Percentiles rank a stretch among this genome's conserved stretches.
These are phyloP conservation scores for Gobio occitaniae DNA, from an alignment of 2,797 vertebrate genomes.

Conservation along the genomic window DNA sequence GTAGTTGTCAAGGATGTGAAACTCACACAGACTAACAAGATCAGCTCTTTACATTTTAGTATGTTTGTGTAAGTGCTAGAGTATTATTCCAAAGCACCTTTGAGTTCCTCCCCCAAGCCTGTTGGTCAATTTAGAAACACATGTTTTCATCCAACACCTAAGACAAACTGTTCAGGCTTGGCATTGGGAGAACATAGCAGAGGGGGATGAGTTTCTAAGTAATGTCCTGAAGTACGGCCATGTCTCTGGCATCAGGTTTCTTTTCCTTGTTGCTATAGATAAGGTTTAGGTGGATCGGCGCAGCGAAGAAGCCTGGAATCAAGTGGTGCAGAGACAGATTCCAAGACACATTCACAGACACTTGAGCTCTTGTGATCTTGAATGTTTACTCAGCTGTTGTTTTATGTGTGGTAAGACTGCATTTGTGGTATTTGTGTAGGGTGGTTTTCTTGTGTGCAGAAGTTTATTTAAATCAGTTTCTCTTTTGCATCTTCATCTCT, in stretches of 20 bases:
- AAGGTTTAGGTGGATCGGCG: background rate
- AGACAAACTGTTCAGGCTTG: slow-evolving; percentile 42
- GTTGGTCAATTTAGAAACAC: slow-evolving; percentile 45
- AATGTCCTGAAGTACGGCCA: background rate
- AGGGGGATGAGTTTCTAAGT: slow-evolving; percentile 34
- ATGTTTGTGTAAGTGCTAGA: background rate
- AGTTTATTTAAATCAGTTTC: slow-evolving; percentile 5
- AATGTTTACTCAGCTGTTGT: slow-evolving; percentile 38
- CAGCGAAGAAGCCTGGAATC: slow-evolving; percentile 30
- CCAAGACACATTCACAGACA: slow-evolving; percentile 28
- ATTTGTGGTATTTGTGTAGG: background rate
- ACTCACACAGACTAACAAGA: background rate
- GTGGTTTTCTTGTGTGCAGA: background rate
- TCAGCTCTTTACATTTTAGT: slow-evolving; percentile 2
- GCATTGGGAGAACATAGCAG: slow-evolving; percentile 23
- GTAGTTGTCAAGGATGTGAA: background rate
- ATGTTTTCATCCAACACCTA: slow-evolving; percentile 24
- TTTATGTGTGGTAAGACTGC: background rate
- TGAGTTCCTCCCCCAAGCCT: background rate
- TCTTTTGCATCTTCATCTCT: background rate
- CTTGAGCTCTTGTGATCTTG: slow-evolving; percentile 8
- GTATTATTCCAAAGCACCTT: background rate
- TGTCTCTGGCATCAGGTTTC: slow-evolving; percentile 46
- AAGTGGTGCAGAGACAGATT: slow-evolving; percentile 45
- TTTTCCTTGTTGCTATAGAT: slow-evolving; percentile 22